Evolutionary conservation across 2,113 vertebrate species (phyloP), one percentile per base, ranked within the genome.

Genomic region (Marmota flaviventris): DNA sequence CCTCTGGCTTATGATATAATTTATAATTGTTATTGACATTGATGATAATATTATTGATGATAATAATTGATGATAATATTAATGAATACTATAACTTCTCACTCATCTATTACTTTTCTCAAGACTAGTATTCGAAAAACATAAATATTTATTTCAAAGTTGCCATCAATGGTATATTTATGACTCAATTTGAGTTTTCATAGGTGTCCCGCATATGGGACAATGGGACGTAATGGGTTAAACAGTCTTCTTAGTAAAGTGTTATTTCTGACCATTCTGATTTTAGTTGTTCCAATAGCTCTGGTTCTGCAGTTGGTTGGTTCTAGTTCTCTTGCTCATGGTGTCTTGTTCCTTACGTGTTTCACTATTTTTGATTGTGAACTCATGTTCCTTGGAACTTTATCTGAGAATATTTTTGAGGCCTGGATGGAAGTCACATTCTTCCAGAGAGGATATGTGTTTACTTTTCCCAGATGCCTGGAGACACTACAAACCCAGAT

Each of bases 321-420:
- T 65, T 91, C 81, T 87, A 69, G 73, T 77, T 82, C 81, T 51
- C 89, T 93, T 42, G 48, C 81, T 78, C 61, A 88, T 82, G 77
- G 94, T 88, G 77, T 89, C 77, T 95, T 20, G 32, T 77, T 97
- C 87, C 73, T 97, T 92, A 37, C 75, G 88, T 27, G 22, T 91
- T 92, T 87, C 37, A 81, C 45, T 95, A 67, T 73, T 97, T 96
- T 93, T 25, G 61, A 89, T 94, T 85, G 91, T 95, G 95, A 97
- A 91, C 88, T 92, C 94, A 91, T 93, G 79, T 92, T 95, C 78
- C 86, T 97, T 97, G 96, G 93, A 98, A 95, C 82, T 91, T 97
- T 94, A 92, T 96, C 94, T 94, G 72, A 97, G 85, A 96, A 86
- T 94, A 45, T 89, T 85, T 85, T 91, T 94, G 96, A 93, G 85